Evolutionary conservation across 2,113 vertebrate species (phyloP), one percentile per base, ranked within the genome.

Genomic region (Heliornis fulica): DNA sequence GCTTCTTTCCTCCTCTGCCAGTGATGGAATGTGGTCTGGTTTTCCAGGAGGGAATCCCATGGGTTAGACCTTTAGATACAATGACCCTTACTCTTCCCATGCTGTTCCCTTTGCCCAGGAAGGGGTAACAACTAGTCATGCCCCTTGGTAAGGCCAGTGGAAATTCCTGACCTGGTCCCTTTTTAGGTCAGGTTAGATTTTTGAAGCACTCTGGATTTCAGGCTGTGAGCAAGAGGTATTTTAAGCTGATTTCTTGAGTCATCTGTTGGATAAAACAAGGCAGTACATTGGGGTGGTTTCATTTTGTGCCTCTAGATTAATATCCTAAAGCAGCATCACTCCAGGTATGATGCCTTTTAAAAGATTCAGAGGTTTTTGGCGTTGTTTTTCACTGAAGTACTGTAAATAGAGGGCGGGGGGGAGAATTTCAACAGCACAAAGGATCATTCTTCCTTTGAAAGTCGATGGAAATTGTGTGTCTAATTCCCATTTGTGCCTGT

Each of bases 401-500:
- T 0, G 50, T 81, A 89, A 92, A 66, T 60, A 70, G 78, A 43
- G 57, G 15, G 21, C 41, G 17, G 46, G n/a, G 15, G 21, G 46
- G 17, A 51, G n/a, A 43, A 60, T 91, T 89, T 94, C 60, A 68
- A 43, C 94, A 83, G 25, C 56, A 81, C 9, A 4, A 40, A 72
- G 68, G 25, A 11, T 48, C 51, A 46, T 70, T 74, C 50, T 79
- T 87, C 54, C 43, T 4, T 2, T 91, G 82, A 63, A 87, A 93
- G 51, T 28, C 1, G 0, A 6, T 3, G 11, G 34, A 89, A 83
- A 25, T 60, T 72, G 68, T 63, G 72, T 45, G 56, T 45, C 51
- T 90, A 64, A 94, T 88, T 94, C 86, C 68, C 83, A 38, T 64
- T 92, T 89, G 76, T 78, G 83, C 60, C 51, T 91, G 85, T 83